Base-by-base conservation (phyloP, 2,888 invertebrate species). In the Drosophila mimetica region DNA sequence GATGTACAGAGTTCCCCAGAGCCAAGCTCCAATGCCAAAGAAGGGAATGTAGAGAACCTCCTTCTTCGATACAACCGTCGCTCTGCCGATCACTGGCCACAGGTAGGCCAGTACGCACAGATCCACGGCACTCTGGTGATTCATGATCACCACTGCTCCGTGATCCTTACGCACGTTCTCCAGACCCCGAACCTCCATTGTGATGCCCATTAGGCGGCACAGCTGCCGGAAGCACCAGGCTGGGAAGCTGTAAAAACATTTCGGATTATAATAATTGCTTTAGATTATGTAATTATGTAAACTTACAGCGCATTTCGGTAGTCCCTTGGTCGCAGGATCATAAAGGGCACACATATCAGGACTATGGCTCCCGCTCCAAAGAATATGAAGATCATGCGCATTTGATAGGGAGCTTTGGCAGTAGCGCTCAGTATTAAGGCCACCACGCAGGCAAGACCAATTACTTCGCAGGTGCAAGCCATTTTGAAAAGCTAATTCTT, bases 1-100 rank as follows among this genome's bases (percentile, higher is more conserved):
- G 50, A 98, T 96, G 90, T 97, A 98, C 55, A 98, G 94, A 0
- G 97, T 96, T 36, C 97, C 97, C 95, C 96, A 97, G 58, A 98
- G 93, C 95, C 96, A 97, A 4, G 95, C 94, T 0, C 96, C 96
- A 5, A 96, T 90, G 7, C 97, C 98, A 89, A 98, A 97, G 2
- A 97, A 95, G 74, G 96, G 96, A 48, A 96, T 92, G 90, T 95
- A 97, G 75, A 96, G 93, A 47, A 98, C 93, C 78, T 96, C 96
- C 76, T 95, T 95, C 91, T 98, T 98, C 1, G 97, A 94, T 47
- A 98, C 95, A 66, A 96, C 96, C 2, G 96, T 96, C 77, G 96
- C 95, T 28, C 95, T 94, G 44, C 95, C 94, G 92, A 97, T 94
- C 22, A 95, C 92, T 5, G 97, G 96, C 97, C 85, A 82, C 20